phyloP scores from a whole-genome alignment of 1,140 invertebrate species.

The Trypoxylus dichotomus region DNA sequence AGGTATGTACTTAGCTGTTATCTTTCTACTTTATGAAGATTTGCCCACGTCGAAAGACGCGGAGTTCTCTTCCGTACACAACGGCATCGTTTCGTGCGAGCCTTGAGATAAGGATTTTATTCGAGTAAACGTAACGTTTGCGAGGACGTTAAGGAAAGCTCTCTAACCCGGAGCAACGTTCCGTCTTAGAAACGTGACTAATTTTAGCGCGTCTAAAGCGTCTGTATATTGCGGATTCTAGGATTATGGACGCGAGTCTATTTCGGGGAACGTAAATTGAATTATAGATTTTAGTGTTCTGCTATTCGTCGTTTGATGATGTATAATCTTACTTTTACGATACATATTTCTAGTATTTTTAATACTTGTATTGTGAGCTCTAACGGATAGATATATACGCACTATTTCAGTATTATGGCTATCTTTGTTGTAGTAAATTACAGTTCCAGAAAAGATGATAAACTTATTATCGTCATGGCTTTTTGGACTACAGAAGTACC shows the following conservation, averaged over 20 bases:
- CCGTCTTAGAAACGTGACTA: constrained; percentile 1
- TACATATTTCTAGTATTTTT: too few species aligned
- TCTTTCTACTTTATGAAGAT: constrained; percentile 21
- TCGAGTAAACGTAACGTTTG: neutral
- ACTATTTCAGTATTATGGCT: too few species aligned
- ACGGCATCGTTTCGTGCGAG: neutral
- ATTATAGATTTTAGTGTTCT: constrained; percentile 3
- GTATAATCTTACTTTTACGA: neutral
- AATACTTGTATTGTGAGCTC: too few species aligned
- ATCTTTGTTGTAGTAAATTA: too few species aligned
- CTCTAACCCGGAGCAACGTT: neutral
- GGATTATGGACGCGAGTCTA: neutral
- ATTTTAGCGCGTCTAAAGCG: neutral
- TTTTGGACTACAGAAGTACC: too few species aligned
- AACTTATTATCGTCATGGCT: too few species aligned
- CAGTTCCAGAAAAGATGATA: too few species aligned
- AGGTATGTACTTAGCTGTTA: neutral
- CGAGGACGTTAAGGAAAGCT: neutral
- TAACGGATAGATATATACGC: too few species aligned
- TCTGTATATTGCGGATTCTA: neutral
- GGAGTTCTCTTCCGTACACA: neutral
- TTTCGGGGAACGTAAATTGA: constrained; percentile 5
- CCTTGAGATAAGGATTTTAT: neutral
- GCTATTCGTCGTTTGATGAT: neutral
- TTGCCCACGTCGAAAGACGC: neutral